phyloP scores from a whole-genome alignment of 2,888 invertebrate genomes.

The Orgyia antiqua region DNA sequence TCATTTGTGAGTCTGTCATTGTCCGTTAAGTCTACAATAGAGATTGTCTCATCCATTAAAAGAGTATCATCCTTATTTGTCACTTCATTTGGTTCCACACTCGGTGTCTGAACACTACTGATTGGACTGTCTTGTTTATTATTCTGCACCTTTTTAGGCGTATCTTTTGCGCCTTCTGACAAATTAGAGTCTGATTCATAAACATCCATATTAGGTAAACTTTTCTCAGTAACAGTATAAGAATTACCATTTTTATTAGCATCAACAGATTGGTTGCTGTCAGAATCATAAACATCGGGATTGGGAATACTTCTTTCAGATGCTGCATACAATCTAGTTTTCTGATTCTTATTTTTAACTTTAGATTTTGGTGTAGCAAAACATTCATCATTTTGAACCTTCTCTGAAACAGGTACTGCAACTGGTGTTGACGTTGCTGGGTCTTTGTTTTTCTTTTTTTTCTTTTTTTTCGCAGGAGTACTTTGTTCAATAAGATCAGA shows the following conservation, averaged over 20 bases:
- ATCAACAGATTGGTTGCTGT: conserved; percentile 68
- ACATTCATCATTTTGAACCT: conserved; percentile 39
- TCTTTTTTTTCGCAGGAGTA: conserved; percentile 60
- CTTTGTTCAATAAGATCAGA: conserved; percentile 55
- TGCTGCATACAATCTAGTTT: conserved; percentile 52
- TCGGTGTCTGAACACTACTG: not conserved
- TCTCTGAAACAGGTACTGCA: conserved; percentile 19
- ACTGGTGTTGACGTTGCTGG: conserved; percentile 46
- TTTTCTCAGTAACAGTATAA: conserved; percentile 58
- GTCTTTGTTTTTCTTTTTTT: conserved; percentile 60
- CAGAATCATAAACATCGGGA: conserved; percentile 78
- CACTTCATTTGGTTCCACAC: conserved; percentile 18
- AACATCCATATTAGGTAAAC: conserved; percentile 66
- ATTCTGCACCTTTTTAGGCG: conserved; percentile 12
- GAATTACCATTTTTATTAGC: conserved; percentile 37
- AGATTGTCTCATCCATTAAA: conserved; percentile 19
- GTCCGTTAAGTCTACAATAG: conserved; percentile 50
- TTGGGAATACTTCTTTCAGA: conserved; percentile 54
- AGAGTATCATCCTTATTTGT: conserved; percentile 11
- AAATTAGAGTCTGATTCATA: conserved; percentile 76
- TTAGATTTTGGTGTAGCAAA: conserved; percentile 73
- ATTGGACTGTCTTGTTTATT: conserved; percentile 30
- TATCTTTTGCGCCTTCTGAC: conserved; percentile 39
- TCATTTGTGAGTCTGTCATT: conserved; percentile 29
- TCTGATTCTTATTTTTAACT: conserved; percentile 62